phyloP scores from a whole-genome alignment of 2,113 vertebrate species.

The mouse (Mus musculus) region GRCm39 chr5:39799001-39799500 shows the following conservation, averaged over 20 bases:
- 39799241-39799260: background rate
- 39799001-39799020: background rate
- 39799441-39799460: background rate
- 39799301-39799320: background rate
- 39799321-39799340: background rate
- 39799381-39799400: background rate
- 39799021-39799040: background rate
- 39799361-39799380: background rate
- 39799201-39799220: rapidly evolving
- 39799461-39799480: background rate
- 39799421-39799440: background rate
- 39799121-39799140: background rate
- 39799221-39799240: background rate
- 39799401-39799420: background rate
- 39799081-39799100: rapidly evolving
- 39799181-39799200: background rate
- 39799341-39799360: background rate
- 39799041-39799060: background rate
- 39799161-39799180: background rate
- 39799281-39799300: too few relatives aligned
- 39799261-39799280: too few relatives aligned
- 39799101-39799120: too few relatives aligned
- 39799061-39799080: rapidly evolving
- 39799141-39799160: too few relatives aligned
- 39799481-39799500: background rate